These are phyloP conservation scores for Stratiolaelaps scimitus DNA, from an alignment of 1,140 invertebrate species.

Conservation along the genomic window DNA sequence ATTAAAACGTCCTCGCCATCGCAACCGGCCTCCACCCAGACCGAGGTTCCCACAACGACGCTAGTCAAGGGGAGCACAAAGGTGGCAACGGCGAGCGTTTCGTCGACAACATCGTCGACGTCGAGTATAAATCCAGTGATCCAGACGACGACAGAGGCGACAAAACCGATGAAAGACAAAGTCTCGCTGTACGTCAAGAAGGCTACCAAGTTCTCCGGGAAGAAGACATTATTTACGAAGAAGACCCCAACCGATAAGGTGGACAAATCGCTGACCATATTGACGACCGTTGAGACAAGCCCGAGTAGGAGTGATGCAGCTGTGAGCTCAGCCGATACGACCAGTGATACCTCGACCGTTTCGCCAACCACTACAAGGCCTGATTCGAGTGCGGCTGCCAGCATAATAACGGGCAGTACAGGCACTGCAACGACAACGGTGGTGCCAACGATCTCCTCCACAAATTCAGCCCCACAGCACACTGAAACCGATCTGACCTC, in stretches of 20 bases:
- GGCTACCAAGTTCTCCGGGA: not conserved
- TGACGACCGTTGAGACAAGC: not conserved
- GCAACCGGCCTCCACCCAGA: too few species aligned
- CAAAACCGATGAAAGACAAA: constrained; percentile 23
- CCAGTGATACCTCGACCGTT: not conserved
- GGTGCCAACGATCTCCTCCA: not conserved
- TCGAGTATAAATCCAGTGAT: constrained; percentile 18
- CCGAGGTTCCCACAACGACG: too few species aligned
- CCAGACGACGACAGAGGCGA: not conserved
- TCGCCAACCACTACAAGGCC: not conserved
- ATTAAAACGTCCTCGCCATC: too few species aligned
- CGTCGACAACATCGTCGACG: not conserved
- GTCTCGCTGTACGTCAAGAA: not conserved
- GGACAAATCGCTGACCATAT: not conserved
- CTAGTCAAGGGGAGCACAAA: not conserved
- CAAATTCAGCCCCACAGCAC: not conserved
- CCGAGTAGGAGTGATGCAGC: not conserved
- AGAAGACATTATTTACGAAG: not conserved
- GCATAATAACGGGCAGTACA: not conserved
- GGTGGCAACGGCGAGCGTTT: not conserved
- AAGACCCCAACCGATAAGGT: constrained; percentile 2
- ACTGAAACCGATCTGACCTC: not conserved
- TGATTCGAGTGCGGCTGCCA: not conserved
- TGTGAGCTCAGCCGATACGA: not conserved
- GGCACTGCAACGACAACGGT: not conserved